phyloP scores from a whole-genome alignment of 2,888 invertebrate genomes.

The Spilosoma lubricipeda region DNA sequence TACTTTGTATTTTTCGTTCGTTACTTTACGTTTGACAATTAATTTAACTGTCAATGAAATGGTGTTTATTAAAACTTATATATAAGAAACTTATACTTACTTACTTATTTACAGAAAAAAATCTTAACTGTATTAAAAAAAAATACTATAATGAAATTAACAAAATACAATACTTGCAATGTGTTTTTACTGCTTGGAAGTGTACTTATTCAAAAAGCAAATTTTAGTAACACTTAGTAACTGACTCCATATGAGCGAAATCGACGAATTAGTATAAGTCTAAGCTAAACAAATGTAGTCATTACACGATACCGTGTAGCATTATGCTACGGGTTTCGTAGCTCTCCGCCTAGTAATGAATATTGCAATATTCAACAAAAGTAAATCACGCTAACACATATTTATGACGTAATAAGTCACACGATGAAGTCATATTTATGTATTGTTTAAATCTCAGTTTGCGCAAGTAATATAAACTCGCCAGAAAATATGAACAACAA shows the following conservation, averaged over 20 bases:
- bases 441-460: slow-evolving; percentile 8
- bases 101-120: too few relatives aligned
- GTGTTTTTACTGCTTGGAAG: too few relatives aligned
- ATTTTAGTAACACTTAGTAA: background rate
- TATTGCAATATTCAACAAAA: background rate
- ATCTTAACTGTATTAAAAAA: too few relatives aligned
- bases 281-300: background rate
- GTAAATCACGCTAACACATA: slow-evolving; percentile 11
- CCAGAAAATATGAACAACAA: slow-evolving; percentile 21
- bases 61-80: background rate
- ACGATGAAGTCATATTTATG: background rate
- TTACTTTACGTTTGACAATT: background rate
- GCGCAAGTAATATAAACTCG: background rate
- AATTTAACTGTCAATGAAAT: background rate
- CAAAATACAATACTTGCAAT: too few relatives aligned
- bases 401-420: slow-evolving; percentile 8
- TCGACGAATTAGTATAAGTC: background rate
- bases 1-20: background rate
- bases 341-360: background rate
- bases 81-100: too few relatives aligned
- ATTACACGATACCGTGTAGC: background rate
- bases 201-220: background rate
- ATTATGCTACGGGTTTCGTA: background rate
- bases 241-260: background rate
- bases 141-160: background rate